Percentiles rank a stretch among this genome's conserved stretches.
phyloP scores from a whole-genome alignment of 2,888 invertebrate genomes.

The Oligia strigilis region DNA sequence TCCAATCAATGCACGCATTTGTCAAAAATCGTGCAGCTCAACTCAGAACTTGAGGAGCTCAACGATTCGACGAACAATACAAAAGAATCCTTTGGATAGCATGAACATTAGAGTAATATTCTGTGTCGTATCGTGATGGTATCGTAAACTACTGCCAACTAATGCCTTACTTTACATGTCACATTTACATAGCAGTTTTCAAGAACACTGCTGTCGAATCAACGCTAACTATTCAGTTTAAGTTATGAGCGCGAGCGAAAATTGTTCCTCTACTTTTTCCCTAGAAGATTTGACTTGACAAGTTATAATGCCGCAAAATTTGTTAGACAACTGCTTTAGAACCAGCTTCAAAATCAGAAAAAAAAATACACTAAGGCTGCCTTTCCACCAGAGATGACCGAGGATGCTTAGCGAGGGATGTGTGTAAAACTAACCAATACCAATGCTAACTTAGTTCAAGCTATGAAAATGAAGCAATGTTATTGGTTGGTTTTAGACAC shows the following conservation, averaged over 20 bases:
- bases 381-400: too few relatives aligned
- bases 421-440: too few relatives aligned
- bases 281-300: too few relatives aligned
- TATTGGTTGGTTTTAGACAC: too few relatives aligned
- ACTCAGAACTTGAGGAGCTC: too few relatives aligned
- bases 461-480: too few relatives aligned
- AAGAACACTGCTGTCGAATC: conserved; percentile 82
- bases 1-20: too few relatives aligned
- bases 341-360: not conserved
- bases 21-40: too few relatives aligned
- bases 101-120: conserved; percentile 50
- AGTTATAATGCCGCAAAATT: not conserved
- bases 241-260: conserved; percentile 17
- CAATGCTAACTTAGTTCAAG: too few relatives aligned
- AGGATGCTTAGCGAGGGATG: too few relatives aligned
- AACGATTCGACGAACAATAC: too few relatives aligned
- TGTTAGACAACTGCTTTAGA: not conserved
- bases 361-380: too few relatives aligned
- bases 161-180: conserved; percentile 84
- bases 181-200: conserved; percentile 86
- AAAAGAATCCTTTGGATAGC: conserved; percentile 1
- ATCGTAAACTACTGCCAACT: conserved; percentile 55
- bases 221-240: conserved; percentile 66
- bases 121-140: conserved; percentile 46
- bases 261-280: not conserved